Evolutionary conservation across 1,140 invertebrate genomes (phyloP).

Genomic region (Listronotus bonariensis): DNA sequence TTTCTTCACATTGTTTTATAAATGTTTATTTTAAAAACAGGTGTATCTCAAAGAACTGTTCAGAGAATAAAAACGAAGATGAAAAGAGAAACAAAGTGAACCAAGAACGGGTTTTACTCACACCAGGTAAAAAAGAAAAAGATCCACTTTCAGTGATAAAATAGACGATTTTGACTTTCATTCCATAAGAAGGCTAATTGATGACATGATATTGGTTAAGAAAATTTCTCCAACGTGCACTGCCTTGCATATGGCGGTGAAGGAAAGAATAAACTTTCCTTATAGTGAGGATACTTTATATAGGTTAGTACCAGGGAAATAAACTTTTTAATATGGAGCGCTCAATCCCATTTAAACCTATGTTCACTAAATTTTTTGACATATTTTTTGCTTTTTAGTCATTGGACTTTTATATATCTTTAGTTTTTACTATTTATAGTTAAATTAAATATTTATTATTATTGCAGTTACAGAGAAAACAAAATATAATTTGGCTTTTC

Average conservation of each 20-base stretch:
- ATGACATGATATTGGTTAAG: background rate
- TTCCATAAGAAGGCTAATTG: background rate
- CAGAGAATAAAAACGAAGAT: slow-evolving; percentile 5
- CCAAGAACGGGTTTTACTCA: background rate
- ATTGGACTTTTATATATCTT: too few species aligned
- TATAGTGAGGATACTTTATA: slow-evolving; percentile 5
- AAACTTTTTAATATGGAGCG: too few species aligned
- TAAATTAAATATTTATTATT: too few species aligned
- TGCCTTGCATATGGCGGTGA: background rate
- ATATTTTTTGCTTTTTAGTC: too few species aligned
- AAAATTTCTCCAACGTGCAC: background rate
- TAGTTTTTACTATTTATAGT: too few species aligned
- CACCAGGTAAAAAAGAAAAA: background rate
- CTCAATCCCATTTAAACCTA: too few species aligned
- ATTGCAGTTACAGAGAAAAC: too few species aligned
- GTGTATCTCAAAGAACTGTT: slow-evolving; percentile 7
- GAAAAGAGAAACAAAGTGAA: slow-evolving; percentile 3
- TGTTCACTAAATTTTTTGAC: too few species aligned
- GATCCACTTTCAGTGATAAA: slow-evolving; percentile 1
- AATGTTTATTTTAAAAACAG: background rate
- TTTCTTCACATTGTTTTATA: too few species aligned
- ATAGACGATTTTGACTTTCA: slow-evolving; percentile 6
- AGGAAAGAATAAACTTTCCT: slow-evolving; percentile 1
- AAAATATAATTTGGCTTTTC: too few species aligned
- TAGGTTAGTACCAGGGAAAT: background rate